Percentiles rank a stretch among this genome's conserved stretches.
phyloP scores from a whole-genome alignment of 2,113 vertebrate genomes.

The Ceyx margarethae region DNA sequence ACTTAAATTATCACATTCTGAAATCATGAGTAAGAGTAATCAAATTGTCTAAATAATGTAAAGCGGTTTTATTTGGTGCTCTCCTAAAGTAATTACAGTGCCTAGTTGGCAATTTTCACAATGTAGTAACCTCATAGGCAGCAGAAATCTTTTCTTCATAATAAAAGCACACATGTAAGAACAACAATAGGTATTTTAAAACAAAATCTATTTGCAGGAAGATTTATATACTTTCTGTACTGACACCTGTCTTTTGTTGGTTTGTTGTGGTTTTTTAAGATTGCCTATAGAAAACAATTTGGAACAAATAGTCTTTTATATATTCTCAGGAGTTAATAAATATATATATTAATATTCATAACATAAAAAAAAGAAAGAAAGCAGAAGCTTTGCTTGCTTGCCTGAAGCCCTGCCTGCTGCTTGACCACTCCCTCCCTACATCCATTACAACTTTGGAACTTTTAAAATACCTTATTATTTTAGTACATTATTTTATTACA shows the following conservation, averaged over 20 bases:
- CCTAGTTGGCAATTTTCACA: constrained; percentile 51
- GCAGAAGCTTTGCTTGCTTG: background rate
- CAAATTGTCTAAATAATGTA: constrained; percentile 64
- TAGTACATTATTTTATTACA: background rate
- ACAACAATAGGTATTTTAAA: constrained; percentile 29
- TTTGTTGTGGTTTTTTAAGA: background rate
- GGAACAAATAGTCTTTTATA: background rate
- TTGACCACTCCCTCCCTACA: background rate
- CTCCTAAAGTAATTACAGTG: constrained; percentile 53
- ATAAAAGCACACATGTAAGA: constrained; percentile 13
- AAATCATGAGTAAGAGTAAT: constrained; percentile 57
- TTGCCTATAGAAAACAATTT: background rate
- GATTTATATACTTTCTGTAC: background rate
- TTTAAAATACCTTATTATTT: background rate
- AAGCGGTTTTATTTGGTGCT: constrained; percentile 31
- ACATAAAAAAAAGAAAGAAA: background rate
- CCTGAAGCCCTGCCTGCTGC: background rate
- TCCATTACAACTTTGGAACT: background rate
- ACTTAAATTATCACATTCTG: constrained; percentile 47
- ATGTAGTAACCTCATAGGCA: background rate
- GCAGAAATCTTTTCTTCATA: constrained; percentile 5
- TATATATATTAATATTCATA: no score
- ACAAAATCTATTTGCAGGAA: background rate
- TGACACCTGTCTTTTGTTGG: background rate
- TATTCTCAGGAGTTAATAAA: background rate